phyloP scores from a whole-genome alignment of 2,888 invertebrate genomes.

The Phanerotoma sp. region DNA sequence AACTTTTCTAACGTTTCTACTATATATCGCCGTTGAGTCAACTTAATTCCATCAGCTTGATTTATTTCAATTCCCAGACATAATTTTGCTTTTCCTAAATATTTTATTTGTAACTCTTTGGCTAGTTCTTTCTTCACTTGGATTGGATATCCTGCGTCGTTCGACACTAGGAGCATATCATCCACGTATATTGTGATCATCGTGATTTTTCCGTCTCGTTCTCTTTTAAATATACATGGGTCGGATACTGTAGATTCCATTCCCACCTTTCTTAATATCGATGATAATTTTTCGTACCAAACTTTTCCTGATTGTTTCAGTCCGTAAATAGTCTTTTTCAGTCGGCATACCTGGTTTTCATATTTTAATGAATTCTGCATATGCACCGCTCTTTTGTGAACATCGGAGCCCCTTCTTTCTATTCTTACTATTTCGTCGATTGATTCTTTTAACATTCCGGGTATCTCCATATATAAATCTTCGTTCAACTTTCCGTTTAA shows the following conservation, averaged over 20 bases:
- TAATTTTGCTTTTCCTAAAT: too few relatives aligned
- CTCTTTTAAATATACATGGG: neutral
- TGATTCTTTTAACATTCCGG: neutral
- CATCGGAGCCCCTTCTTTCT: neutral
- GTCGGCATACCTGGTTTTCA: neutral
- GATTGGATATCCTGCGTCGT: too few relatives aligned
- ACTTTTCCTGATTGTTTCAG: conserved; percentile 7
- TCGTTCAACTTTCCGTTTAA: conserved; percentile 10
- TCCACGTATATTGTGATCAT: neutral
- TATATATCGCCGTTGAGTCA: too few relatives aligned
- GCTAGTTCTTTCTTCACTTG: too few relatives aligned
- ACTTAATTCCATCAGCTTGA: too few relatives aligned
- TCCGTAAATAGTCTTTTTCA: neutral
- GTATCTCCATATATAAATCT: conserved; percentile 6
- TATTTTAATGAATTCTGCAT: conserved; percentile 2
- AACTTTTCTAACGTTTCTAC: too few relatives aligned
- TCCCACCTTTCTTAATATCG: neutral
- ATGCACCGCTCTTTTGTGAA: neutral
- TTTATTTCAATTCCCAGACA: too few relatives aligned
- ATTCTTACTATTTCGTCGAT: neutral
- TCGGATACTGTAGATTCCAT: neutral
- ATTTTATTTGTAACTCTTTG: too few relatives aligned
- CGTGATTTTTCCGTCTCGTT: neutral
- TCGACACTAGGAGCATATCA: too few relatives aligned
- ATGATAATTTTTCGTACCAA: conserved; percentile 2